These are phyloP conservation scores for Gallirallus australis DNA, from an alignment of 2,797 vertebrate species.

Conservation along the genomic window DNA sequence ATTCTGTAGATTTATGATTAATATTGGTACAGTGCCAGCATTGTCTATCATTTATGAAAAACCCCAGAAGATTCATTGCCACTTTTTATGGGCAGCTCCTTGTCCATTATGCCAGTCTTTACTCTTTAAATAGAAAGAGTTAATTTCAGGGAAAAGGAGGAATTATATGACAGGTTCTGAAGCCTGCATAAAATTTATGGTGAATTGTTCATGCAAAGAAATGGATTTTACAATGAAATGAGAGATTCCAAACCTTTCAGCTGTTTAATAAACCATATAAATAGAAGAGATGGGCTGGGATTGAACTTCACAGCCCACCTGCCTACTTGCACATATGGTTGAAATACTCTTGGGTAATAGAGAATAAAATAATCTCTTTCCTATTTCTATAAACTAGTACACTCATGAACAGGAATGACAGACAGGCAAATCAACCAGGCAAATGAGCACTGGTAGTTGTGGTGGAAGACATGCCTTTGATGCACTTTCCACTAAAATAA, in stretches of 20 bases:
- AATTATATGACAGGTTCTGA: conserved; percentile 41
- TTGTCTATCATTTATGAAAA: neutral
- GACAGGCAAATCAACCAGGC: neutral
- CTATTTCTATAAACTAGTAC: neutral
- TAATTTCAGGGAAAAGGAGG: conserved; percentile 27
- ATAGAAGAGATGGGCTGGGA: conserved; percentile 20
- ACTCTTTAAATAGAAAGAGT: conserved; percentile 22
- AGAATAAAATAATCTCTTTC: conserved; percentile 21
- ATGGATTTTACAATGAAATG: conserved; percentile 49
- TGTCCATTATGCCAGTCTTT: neutral
- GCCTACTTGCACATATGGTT: neutral
- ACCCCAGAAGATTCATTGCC: neutral
- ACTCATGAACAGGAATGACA: neutral
- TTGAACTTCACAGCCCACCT: conserved; percentile 41
- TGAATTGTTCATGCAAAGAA: conserved; percentile 49
- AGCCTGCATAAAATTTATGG: conserved; percentile 29
- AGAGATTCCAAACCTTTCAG: conserved; percentile 52
- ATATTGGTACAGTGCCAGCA: neutral
- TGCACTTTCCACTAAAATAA: neutral
- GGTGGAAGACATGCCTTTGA: neutral
- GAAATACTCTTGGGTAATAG: neutral
- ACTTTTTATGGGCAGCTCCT: neutral
- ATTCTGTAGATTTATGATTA: neutral
- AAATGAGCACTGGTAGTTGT: neutral
- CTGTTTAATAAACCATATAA: conserved; percentile 54